Evolutionary conservation across 1,140 invertebrate genomes (phyloP), one percentile per base, ranked within the genome.

Genomic region (Thaumatotibia leucotreta): DNA sequence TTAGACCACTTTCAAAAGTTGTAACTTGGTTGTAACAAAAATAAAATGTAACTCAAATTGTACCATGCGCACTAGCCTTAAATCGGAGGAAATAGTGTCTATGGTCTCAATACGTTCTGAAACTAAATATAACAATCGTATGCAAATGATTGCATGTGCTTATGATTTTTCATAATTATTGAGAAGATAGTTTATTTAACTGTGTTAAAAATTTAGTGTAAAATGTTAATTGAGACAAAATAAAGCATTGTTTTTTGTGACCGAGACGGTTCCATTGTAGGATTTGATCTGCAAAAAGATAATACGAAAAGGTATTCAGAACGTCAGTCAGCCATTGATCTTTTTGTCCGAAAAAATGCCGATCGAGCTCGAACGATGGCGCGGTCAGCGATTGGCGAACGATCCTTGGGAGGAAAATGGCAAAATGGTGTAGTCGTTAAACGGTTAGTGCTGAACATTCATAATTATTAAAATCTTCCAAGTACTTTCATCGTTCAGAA

Each of bases 361-460:
- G 63, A 64, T 45, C 39, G 63, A 32, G 61, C 61, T 62, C 61
- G 74, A 76, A 72, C 74, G 75, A 80, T 81, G 80, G 77, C 79
- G 77, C 80, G 74, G 74, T 72, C 71, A 74, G 77, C 78, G 77
- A 82, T 79, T 81, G 77, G 77, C 80, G 79, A 77, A 82, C 77
- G 73, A 77, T 77, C 76, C 75, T 75, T 80, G 66, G 39, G 76
- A 80, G 79, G 78, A 88, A 82, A 83, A 88, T 87, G 81, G 82
- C 84, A 82, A 88, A 88, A 85, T 85, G 86, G 82, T 87, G 81
- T 80, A 80, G 76, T 79, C 73, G 74, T 66, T 80, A 64, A 76
- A 84, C 87, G 86, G 86, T 90, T 88, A 90, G 86, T 89, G 67
- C 39, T 66, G 23, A 27, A 27, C 23, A 27, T 58, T 27, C 52